Evolutionary conservation across 2,888 invertebrate species (phyloP), one percentile per base, ranked within the genome.

Genomic region (Scrobipalpa costella): DNA sequence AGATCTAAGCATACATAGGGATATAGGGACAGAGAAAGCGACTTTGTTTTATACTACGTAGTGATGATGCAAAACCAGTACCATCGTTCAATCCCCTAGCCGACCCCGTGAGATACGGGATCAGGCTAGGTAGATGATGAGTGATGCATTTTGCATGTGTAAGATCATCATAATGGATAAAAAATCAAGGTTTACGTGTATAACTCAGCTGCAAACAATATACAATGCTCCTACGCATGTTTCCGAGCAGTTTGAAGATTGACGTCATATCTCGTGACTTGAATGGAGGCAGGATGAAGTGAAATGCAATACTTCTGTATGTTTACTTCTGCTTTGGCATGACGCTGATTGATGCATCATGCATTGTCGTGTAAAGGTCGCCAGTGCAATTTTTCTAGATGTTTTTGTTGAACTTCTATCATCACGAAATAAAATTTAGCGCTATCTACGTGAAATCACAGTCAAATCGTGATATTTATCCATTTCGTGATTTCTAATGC

Each of bases 241-340:
- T 40, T 40, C 40, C 6, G 44, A 44, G 44, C 44, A 44, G n/a
- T 44, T 44, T 15, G 44, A 7, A 44, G 2, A 44, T 44, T 44
- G 44, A 44, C 44, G 44, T 44, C 44, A 44, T n/a, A 5, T n/a
- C 44, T 44, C 15, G 44, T 44, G 44, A 44, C 44, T 44, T 44
- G 44, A 44, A 44, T 44, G 44, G n/a, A 44, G 7, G 6, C n/a
- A 15, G 15, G 44, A 40, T 40, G n/a, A 44, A 44, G 27, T n/a
- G 44, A 44, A 15, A 44, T 2, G n/a, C 44, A 15, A n/a, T 9
- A 27, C 27, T 27, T 27, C 5, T 27, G 27, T 27, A 27, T n/a
- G 44, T 44, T 44, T 44, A 44, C 44, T 44, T 15, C 40, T 40
- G 44, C 7, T 44, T 44, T 44, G n/a, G 15, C 6, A 15, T 44